phyloP scores from a whole-genome alignment of 35 echinoderm and acorn worm genomes.

The Hemicentrotus pulcherrimus region DNA sequence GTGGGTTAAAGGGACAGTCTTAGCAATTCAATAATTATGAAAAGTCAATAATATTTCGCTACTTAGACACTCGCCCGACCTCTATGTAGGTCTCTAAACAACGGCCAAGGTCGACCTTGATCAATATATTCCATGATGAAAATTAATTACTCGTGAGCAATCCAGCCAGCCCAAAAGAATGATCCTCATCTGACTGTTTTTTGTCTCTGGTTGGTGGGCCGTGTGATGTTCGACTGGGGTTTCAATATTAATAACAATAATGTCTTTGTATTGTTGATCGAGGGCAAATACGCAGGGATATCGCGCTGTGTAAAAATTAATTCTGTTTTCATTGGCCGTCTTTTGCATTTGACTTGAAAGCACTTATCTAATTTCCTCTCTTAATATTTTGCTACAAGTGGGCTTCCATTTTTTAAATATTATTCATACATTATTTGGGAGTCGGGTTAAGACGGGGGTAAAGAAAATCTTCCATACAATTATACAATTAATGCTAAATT shows the following conservation, averaged over 20 bases:
- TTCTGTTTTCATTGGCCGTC: neutral
- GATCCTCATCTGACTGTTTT: neutral
- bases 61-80: neutral
- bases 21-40: neutral
- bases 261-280: neutral
- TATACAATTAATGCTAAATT: too few species aligned
- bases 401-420: neutral
- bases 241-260: neutral
- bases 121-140: neutral
- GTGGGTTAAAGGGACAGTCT: neutral
- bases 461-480: neutral
- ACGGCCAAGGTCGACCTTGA: neutral
- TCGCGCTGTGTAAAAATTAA: neutral
- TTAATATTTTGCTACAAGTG: neutral
- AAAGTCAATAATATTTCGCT: conserved; percentile 6
- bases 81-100: conserved; percentile 2
- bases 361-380: neutral
- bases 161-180: neutral
- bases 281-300: neutral
- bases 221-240: neutral
- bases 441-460: neutral
- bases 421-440: neutral
- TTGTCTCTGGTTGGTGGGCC: neutral
- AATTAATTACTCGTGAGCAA: conserved; percentile 12
- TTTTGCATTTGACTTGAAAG: neutral